phyloP scores from a whole-genome alignment of 2,888 invertebrate genomes.

The Thera obeliscata region DNA sequence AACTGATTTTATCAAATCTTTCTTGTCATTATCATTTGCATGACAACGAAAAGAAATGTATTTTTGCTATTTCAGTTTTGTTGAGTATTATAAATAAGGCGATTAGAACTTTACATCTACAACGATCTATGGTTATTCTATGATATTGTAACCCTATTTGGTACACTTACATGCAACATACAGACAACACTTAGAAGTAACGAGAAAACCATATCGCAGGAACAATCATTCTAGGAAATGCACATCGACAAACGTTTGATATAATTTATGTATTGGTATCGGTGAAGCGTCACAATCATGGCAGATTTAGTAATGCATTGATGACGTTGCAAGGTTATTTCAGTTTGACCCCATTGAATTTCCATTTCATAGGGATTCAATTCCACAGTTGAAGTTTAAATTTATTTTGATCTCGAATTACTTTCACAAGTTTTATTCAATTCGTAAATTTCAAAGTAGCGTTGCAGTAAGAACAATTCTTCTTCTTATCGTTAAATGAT shows the following conservation, averaged over 20 bases:
- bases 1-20: background rate
- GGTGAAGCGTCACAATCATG: conserved; percentile 41
- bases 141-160: conserved; percentile 25
- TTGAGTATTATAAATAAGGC: background rate
- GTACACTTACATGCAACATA: conserved; percentile 64
- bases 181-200: conserved; percentile 29
- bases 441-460: too few relatives aligned
- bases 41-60: background rate
- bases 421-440: too few relatives aligned
- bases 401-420: background rate
- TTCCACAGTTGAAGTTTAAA: background rate
- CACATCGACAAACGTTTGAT: conserved; percentile 26
- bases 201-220: conserved; percentile 25
- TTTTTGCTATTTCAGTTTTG: background rate
- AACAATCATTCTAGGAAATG: conserved; percentile 29
- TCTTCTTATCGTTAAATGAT: too few relatives aligned
- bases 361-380: background rate
- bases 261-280: conserved; percentile 19
- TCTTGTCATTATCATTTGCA: background rate
- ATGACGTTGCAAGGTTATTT: conserved; percentile 27
- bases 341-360: background rate
- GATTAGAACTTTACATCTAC: conserved; percentile 20
- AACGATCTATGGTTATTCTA: conserved; percentile 16
- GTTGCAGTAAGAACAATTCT: too few relatives aligned
- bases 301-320: conserved; percentile 41